Evolutionary conservation across 2,113 vertebrate genomes (phyloP).

Genomic region (Amblyornis subalaris): DNA sequence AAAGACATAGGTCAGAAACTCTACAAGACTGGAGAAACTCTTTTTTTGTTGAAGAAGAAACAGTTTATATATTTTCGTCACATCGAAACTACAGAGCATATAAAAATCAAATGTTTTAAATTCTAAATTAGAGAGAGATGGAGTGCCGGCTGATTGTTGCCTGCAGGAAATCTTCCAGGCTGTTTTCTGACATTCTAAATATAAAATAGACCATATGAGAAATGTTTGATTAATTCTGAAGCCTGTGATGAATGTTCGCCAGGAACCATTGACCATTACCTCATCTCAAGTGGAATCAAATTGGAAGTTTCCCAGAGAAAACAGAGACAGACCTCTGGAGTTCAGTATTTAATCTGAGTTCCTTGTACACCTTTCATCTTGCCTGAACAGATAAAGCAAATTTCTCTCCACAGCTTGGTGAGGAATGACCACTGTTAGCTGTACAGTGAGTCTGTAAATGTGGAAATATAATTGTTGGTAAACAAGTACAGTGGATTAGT

Average conservation of each 20-base stretch:
- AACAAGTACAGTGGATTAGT: not conserved
- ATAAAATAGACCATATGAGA: constrained; percentile 3
- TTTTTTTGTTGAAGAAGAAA: not conserved
- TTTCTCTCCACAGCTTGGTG: not conserved
- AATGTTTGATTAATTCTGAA: constrained; percentile 12
- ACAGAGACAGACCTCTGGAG: not conserved
- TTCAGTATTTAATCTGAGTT: constrained; percentile 2
- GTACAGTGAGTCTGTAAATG: not conserved
- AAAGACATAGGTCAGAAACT: not conserved
- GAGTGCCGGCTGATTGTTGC: not conserved
- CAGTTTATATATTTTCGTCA: not conserved
- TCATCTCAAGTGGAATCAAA: constrained; percentile 19
- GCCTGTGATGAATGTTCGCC: not conserved
- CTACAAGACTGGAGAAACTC: not conserved
- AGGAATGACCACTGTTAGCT: not conserved
- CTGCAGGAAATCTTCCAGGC: constrained; percentile 7
- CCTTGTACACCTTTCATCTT: constrained; percentile 13
- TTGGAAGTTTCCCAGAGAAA: not conserved
- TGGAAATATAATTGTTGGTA: not conserved
- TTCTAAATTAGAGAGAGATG: constrained; percentile 15
- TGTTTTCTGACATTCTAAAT: constrained; percentile 30
- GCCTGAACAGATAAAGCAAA: not conserved
- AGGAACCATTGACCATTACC: not conserved
- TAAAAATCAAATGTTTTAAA: constrained; percentile 11
- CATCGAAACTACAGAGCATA: not conserved